phyloP scores from a whole-genome alignment of 2,113 vertebrate genomes.

The Solea senegalensis region DNA sequence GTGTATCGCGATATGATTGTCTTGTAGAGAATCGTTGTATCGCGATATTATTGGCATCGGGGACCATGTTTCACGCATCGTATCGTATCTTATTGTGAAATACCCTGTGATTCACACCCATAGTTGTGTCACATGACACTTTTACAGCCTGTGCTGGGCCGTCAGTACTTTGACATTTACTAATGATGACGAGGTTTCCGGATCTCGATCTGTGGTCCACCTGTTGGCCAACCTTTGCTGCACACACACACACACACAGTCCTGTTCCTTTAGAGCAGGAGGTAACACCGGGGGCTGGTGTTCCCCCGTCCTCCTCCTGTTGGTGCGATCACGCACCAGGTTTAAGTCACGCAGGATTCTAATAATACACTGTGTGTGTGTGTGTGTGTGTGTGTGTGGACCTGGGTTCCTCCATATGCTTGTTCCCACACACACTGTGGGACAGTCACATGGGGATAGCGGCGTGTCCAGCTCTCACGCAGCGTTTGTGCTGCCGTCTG shows the following conservation, averaged over 20 bases:
- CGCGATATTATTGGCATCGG: too few relatives aligned
- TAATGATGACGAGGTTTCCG: too few relatives aligned
- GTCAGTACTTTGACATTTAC: too few relatives aligned
- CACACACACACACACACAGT: slow-evolving; percentile 17
- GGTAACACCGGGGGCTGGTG: slow-evolving; percentile 45
- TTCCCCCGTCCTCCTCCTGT: slow-evolving; percentile 49
- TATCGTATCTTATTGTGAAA: too few relatives aligned
- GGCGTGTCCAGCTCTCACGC: slow-evolving; percentile 35
- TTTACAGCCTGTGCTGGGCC: too few relatives aligned
- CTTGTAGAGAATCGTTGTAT: too few relatives aligned
- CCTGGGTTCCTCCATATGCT: slow-evolving; percentile 65
- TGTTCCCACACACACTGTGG: slow-evolving; percentile 58
- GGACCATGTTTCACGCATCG: too few relatives aligned
- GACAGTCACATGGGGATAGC: slow-evolving; percentile 40
- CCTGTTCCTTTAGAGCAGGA: slow-evolving; percentile 35
- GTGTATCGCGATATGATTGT: too few relatives aligned
- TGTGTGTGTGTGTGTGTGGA: slow-evolving; percentile 9
- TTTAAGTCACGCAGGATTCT: slow-evolving; percentile 37
- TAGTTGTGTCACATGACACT: too few relatives aligned
- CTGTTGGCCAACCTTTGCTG: too few relatives aligned
- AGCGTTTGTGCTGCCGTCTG: slow-evolving; percentile 6
- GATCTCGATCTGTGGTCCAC: too few relatives aligned
- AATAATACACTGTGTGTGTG: slow-evolving; percentile 48
- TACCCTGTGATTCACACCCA: too few relatives aligned
- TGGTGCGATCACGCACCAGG: slow-evolving; percentile 37